Base-by-base conservation (phyloP, 2,797 vertebrate species). In the Cichlasoma orientale region DNA sequence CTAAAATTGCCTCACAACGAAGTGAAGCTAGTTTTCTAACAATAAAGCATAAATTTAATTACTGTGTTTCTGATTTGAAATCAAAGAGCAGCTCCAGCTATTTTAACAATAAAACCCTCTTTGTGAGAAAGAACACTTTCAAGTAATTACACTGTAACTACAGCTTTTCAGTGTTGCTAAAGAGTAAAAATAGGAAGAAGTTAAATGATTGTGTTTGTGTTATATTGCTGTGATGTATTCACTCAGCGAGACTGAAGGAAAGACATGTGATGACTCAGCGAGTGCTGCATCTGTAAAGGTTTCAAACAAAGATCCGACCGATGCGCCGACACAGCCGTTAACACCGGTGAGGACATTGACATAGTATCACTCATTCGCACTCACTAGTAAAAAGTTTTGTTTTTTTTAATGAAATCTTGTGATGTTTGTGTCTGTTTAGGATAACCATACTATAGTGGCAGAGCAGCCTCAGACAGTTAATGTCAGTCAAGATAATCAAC, bases 361-460 rank as follows among this genome's bases (percentile, higher is more conserved):
- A 77, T 21, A n/a, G 18, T 25, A 68, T 3, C 5, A 36, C 23
- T 12, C 25, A 59, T 12, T 1, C 1, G 16, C 55, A 59, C 55
- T 44, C 55, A 16, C 0, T 57, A 21, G 9, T 27, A 50, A 68
- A 33, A 0, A 0, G 3, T 29, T 29, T 68, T 66, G 27, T 66
- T 16, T 16, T 63, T 66, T 66, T 68, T 29, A 29, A 61, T 71
- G 13, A 63, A 71, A 25, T 54, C 16, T 74, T 58, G 13, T 75
- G 29, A 33, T 61, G n/a, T 83, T 58, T 78, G 33, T 77, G 53
- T 92, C 81, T 86, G 63, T 58, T 61, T 92, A 98, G 97, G 96
- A 96, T 56, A 96, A 93, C 81, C 94, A 95, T 56, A 90, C 96
- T 58, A 93, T 95, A 57, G 95, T 94, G 6, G 92, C 94, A 71